These are phyloP conservation scores for Ephestia elutella DNA, from an alignment of 1,140 invertebrate species.

Conservation along the genomic window DNA sequence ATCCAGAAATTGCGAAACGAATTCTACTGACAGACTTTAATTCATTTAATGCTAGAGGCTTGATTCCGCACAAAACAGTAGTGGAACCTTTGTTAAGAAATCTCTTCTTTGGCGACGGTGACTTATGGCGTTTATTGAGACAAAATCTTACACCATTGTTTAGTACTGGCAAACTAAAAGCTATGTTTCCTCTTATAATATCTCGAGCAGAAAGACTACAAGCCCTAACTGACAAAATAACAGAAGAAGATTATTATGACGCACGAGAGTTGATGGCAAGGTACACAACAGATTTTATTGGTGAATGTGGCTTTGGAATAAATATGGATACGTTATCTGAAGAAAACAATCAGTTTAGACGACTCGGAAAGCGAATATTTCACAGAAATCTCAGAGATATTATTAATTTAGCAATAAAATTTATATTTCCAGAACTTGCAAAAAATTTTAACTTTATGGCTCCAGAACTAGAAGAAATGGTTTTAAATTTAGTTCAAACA, in stretches of 20 bases:
- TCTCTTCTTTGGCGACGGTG: constrained; percentile 71
- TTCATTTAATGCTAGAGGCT: constrained; percentile 71
- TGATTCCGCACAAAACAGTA: constrained; percentile 51
- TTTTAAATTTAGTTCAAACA: constrained; percentile 44
- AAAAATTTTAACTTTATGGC: constrained; percentile 34
- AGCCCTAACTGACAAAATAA: constrained; percentile 41
- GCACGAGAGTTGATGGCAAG: constrained; percentile 67
- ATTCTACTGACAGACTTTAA: constrained; percentile 76
- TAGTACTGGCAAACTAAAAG: constrained; percentile 78
- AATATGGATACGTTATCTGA: constrained; percentile 72
- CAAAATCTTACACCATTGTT: constrained; percentile 78
- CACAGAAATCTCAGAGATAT: constrained; percentile 27
- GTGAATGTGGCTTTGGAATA: constrained; percentile 76
- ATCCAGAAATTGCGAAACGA: constrained; percentile 66
- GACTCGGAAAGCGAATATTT: constrained; percentile 54
- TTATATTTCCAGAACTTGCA: constrained; percentile 26
- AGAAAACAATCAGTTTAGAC: constrained; percentile 69
- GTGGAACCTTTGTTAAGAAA: constrained; percentile 72
- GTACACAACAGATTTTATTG: constrained; percentile 76
- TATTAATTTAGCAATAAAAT: constrained; percentile 21
- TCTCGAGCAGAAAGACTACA: constrained; percentile 66
- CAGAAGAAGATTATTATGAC: constrained; percentile 58
- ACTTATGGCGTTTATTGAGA: constrained; percentile 76
- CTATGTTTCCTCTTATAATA: constrained; percentile 72
- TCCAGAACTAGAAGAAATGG: constrained; percentile 24